Evolutionary conservation across 2,888 invertebrate genomes (phyloP).

Genomic region (Teleogryllus oceanicus): DNA sequence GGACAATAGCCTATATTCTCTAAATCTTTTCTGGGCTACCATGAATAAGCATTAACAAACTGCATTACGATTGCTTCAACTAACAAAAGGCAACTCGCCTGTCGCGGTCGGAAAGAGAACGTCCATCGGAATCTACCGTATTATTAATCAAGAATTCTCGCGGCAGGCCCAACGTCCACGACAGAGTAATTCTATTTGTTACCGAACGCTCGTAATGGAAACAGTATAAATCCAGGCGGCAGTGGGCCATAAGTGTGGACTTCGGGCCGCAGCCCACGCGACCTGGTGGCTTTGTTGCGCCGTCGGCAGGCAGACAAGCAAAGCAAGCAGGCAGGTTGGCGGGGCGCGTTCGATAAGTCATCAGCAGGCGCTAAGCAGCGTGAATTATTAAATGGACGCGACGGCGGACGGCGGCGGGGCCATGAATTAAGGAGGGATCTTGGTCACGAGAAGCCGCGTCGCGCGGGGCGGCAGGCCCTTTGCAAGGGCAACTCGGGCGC

Average conservation of each 20-base stretch:
- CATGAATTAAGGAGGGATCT: too few relatives aligned
- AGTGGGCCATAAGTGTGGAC: too few relatives aligned
- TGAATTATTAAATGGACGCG: background rate
- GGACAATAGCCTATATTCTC: too few relatives aligned
- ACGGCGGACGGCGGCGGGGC: background rate
- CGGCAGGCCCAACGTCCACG: background rate
- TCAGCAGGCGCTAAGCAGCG: background rate
- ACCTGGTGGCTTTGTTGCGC: too few relatives aligned
- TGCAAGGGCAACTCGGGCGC: too few relatives aligned
- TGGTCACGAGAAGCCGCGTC: too few relatives aligned
- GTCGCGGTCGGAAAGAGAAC: background rate
- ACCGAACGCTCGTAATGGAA: background rate
- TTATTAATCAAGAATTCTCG: background rate
- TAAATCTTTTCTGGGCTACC: too few relatives aligned
- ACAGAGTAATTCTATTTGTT: conserved; percentile 4
- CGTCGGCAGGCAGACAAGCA: too few relatives aligned
- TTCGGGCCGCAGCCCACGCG: too few relatives aligned
- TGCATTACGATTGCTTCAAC: background rate
- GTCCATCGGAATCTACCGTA: background rate
- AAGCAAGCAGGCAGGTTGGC: background rate
- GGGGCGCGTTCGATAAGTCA: background rate
- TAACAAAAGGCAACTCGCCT: background rate
- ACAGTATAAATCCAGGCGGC: background rate
- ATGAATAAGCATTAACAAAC: background rate
- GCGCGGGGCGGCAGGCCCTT: too few relatives aligned